These are phyloP conservation scores for Crenichthys baileyi DNA, from an alignment of 2,797 vertebrate genomes.

Conservation along the genomic window DNA sequence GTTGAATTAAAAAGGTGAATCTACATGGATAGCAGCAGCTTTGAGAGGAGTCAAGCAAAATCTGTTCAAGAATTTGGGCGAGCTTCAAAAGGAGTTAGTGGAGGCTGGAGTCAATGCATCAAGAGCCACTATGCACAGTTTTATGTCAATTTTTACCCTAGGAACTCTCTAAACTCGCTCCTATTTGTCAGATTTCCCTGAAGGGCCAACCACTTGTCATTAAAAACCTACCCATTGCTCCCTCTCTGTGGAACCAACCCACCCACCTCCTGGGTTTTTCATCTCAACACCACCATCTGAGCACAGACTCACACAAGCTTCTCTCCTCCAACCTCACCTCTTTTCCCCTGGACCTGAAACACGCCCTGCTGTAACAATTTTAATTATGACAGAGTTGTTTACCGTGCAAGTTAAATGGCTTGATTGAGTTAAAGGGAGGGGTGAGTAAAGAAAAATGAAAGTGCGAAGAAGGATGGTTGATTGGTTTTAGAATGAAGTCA, in stretches of 20 bases:
- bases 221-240: slow-evolving; percentile 31
- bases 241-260: slow-evolving; percentile 36
- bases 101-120: no score
- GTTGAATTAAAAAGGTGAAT: no score
- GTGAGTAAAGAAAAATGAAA: background rate
- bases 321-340: background rate
- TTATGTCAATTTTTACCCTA: slow-evolving; percentile 36
- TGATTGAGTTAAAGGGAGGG: slow-evolving; percentile 42
- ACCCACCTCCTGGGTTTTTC: slow-evolving; percentile 4
- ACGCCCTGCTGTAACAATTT: slow-evolving; percentile 12
- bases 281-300: slow-evolving; percentile 12
- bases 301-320: background rate
- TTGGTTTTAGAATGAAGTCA: background rate
- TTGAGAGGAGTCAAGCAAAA: no score
- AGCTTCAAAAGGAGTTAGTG: no score
- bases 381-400: slow-evolving; percentile 61
- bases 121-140: background rate
- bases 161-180: slow-evolving; percentile 35
- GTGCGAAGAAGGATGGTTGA: background rate
- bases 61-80: no score
- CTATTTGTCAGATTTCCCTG: slow-evolving; percentile 57
- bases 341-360: background rate
- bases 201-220: slow-evolving; percentile 29
- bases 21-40: no score
- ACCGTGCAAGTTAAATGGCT: slow-evolving; percentile 36